Percentiles rank a stretch among this genome's conserved stretches.
phyloP scores from a whole-genome alignment of 2,888 invertebrate species.

The Poecilus cupreus region DNA sequence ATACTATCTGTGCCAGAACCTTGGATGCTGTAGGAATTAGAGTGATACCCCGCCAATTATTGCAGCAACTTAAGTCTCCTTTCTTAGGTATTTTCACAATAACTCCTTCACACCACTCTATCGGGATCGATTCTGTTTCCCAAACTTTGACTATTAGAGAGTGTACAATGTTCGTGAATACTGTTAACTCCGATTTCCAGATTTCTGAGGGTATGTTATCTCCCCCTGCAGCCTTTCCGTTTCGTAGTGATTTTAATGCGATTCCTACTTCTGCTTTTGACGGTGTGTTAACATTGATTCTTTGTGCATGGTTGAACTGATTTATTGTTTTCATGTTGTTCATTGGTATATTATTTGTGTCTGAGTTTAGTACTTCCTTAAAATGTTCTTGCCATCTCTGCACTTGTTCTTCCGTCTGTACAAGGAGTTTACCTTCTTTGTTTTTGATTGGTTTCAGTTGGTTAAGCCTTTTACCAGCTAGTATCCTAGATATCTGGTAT shows the following conservation, averaged over 20 bases:
- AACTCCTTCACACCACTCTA: background rate
- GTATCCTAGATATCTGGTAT: background rate
- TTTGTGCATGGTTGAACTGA: background rate
- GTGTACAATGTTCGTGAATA: background rate
- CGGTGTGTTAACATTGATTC: background rate
- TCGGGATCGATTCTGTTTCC: background rate
- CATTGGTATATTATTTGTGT: background rate
- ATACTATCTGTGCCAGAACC: background rate
- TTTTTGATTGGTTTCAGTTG: background rate
- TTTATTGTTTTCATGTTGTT: too few species aligned
- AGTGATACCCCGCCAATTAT: too few species aligned
- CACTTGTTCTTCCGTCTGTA: background rate
- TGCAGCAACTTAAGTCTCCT: background rate
- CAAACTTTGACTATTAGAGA: background rate
- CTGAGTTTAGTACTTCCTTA: background rate
- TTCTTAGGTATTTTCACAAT: background rate
- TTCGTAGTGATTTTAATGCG: background rate
- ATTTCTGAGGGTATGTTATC: background rate
- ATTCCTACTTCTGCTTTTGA: background rate
- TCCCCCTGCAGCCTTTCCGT: background rate
- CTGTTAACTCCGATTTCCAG: background rate
- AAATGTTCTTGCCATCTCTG: constrained; percentile 3
- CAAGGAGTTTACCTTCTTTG: background rate
- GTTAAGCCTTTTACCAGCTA: constrained; percentile 1
- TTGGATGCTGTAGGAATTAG: background rate